phyloP scores from a whole-genome alignment of 2,797 vertebrate genomes.

The Gambusia yucatana region DNA sequence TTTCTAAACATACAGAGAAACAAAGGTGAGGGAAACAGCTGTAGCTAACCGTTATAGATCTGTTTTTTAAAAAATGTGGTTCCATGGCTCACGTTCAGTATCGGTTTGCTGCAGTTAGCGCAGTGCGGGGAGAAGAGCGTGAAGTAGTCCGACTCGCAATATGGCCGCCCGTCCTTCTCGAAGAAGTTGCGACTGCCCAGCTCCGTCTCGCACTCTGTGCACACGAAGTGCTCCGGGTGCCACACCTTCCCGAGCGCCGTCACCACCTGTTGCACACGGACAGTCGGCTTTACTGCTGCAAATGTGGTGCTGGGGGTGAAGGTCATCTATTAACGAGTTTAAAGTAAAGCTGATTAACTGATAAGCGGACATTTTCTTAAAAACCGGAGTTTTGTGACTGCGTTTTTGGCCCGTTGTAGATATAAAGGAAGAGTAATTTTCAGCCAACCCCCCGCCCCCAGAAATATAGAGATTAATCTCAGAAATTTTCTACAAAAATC shows the following conservation, averaged over 20 bases:
- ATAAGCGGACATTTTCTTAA: no score
- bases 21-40: not conserved
- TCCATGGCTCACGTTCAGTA: constrained; percentile 85
- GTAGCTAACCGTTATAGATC: not conserved
- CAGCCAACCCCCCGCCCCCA: no score
- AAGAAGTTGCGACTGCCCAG: constrained; percentile 93
- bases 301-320: not conserved
- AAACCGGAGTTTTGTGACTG: no score
- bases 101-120: constrained; percentile 89
- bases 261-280: constrained; percentile 82
- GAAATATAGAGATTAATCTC: no score
- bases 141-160: constrained; percentile 93
- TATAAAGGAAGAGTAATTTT: no score
- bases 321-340: no score
- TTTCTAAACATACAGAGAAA: constrained; percentile 79
- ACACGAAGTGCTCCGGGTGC: constrained; percentile 94
- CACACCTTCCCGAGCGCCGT: constrained; percentile 90
- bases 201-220: constrained; percentile 86
- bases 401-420: no score
- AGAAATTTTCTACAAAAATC: no score
- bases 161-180: constrained; percentile 91
- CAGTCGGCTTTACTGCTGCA: not conserved
- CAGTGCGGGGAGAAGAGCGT: constrained; percentile 91
- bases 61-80: not conserved
- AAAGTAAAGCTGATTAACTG: no score